phyloP scores from a whole-genome alignment of 2,113 vertebrate species.

The Neolamprologus modestus region DNA sequence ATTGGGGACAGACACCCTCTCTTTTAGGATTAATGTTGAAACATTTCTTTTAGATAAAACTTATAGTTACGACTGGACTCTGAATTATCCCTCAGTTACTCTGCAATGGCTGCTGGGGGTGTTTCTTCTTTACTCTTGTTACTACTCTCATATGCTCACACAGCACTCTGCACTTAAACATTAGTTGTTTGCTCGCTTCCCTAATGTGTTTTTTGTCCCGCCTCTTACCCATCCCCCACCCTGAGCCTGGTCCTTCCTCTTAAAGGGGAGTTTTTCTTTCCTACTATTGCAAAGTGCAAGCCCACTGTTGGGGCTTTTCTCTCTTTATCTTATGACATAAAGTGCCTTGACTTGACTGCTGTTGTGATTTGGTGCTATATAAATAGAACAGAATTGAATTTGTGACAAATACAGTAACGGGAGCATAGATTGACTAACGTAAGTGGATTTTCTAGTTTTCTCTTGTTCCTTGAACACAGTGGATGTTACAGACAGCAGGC shows the following conservation, averaged over 20 bases:
- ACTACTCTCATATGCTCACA: background rate
- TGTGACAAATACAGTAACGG: background rate
- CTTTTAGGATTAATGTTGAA: background rate
- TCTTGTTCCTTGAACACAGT: background rate
- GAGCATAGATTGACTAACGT: background rate
- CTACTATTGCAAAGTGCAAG: background rate
- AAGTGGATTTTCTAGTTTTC: background rate
- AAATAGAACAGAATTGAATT: background rate
- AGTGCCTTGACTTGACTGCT: background rate
- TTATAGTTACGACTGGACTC: background rate
- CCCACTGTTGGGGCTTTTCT: background rate
- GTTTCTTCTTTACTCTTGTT: background rate
- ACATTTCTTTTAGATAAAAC: background rate
- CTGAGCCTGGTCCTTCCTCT: background rate
- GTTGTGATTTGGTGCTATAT: background rate
- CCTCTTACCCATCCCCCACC: background rate
- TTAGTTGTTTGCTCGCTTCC: background rate
- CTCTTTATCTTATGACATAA: background rate
- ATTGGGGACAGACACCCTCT: background rate
- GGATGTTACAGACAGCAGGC: background rate
- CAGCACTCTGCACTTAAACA: background rate
- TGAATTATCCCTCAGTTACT: background rate
- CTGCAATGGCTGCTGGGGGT: background rate
- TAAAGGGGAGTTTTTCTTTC: background rate
- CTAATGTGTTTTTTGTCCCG: background rate